Percentiles rank a stretch among this genome's conserved stretches.
phyloP scores from a whole-genome alignment of 2,113 vertebrate genomes.

The Tonatia bakeri region DNA sequence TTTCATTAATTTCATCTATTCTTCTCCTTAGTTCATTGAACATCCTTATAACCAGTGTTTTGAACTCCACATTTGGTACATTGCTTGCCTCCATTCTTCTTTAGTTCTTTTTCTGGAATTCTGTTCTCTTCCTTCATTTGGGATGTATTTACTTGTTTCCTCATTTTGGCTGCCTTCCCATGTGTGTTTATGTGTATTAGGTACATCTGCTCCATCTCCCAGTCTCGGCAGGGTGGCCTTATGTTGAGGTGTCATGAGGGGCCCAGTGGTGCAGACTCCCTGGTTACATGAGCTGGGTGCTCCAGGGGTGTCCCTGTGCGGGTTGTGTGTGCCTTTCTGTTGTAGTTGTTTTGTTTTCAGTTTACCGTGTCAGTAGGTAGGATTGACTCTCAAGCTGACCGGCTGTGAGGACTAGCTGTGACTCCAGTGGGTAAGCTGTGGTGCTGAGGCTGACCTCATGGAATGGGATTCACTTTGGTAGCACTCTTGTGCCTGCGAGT shows the following conservation, averaged over 20 bases:
- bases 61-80: background rate
- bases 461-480: background rate
- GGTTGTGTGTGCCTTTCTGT: background rate
- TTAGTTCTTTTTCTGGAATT: background rate
- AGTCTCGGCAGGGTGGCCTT: background rate
- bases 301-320: background rate
- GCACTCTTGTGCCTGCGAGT: background rate
- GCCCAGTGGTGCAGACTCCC: background rate
- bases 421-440: too few relatives aligned
- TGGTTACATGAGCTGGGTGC: background rate
- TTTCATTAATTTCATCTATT: too few relatives aligned
- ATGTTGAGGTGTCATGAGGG: background rate
- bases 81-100: background rate
- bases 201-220: background rate
- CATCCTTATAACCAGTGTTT: background rate
- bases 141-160: background rate
- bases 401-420: too few relatives aligned
- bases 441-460: background rate
- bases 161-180: background rate
- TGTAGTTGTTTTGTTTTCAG: background rate
- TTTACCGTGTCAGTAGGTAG: background rate
- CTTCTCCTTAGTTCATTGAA: background rate
- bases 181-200: background rate
- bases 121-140: background rate
- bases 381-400: background rate